These are phyloP conservation scores for Pyrocoelia pectoralis DNA, from an alignment of 2,888 invertebrate genomes.

Conservation along the genomic window DNA sequence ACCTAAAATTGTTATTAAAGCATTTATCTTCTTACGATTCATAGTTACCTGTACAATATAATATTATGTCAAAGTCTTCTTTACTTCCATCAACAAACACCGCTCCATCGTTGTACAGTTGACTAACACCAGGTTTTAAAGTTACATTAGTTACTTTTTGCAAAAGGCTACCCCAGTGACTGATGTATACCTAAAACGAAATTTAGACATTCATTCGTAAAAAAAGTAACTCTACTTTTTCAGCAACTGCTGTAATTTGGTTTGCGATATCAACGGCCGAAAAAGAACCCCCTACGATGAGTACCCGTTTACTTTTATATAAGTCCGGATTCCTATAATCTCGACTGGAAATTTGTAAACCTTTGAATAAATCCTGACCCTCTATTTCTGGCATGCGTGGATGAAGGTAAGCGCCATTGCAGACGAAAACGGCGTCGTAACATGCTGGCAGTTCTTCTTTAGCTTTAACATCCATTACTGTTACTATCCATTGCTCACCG, in stretches of 20 bases:
- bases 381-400: constrained; percentile 71
- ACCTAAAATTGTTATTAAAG: not conserved
- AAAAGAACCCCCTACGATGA: constrained; percentile 87
- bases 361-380: constrained; percentile 71
- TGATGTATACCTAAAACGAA: constrained; percentile 48
- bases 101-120: constrained; percentile 62
- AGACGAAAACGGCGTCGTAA: constrained; percentile 78
- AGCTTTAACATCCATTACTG: constrained; percentile 63
- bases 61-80: constrained; percentile 69
- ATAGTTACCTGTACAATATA: constrained; percentile 74
- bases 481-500: constrained; percentile 68
- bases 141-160: constrained; percentile 60
- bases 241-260: constrained; percentile 36
- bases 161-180: constrained; percentile 39
- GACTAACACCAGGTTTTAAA: constrained; percentile 65
- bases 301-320: constrained; percentile 72
- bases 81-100: constrained; percentile 68
- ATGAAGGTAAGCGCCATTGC: constrained; percentile 33
- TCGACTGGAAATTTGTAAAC: constrained; percentile 76
- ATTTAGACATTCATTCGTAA: not conserved
- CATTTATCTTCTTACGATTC: not conserved
- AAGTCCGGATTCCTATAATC: constrained; percentile 77
- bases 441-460: constrained; percentile 56
- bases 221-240: constrained; percentile 3
- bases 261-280: constrained; percentile 81